Conservation (phyloP, 2,797 vertebrate genomes). For the Poeciliopsis infans region DNA sequence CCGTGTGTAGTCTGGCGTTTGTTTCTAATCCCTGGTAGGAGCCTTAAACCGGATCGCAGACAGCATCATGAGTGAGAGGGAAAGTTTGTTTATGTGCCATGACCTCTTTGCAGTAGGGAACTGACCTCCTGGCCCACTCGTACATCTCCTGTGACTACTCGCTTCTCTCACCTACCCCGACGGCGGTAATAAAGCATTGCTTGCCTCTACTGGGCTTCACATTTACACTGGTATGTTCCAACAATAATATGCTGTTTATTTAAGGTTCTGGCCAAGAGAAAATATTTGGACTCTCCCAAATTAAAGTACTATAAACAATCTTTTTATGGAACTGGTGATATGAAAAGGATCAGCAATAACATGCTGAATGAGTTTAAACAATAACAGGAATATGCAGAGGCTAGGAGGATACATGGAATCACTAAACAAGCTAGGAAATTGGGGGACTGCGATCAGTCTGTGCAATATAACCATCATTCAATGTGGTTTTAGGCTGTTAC, state of each 20-base stretch:
- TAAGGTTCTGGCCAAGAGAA: conserved; percentile 75
- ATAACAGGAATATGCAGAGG: conserved; percentile 51
- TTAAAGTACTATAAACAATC: conserved; percentile 81
- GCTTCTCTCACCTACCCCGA: conserved; percentile 48
- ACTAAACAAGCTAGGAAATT: conserved; percentile 37
- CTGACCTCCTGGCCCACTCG: conserved; percentile 54
- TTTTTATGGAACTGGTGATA: conserved; percentile 74
- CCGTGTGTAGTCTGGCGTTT: conserved; percentile 28
- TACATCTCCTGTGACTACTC: conserved; percentile 37
- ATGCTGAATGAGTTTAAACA: conserved; percentile 70
- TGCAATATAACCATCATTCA: conserved; percentile 40
- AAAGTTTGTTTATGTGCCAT: conserved; percentile 49
- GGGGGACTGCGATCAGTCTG: conserved; percentile 21
- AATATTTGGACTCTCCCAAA: conserved; percentile 84
- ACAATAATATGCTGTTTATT: conserved; percentile 82
- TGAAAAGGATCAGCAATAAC: conserved; percentile 75
- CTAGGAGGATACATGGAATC: conserved; percentile 55
- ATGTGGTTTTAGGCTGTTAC: conserved; percentile 45
- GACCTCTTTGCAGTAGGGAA: conserved; percentile 50
- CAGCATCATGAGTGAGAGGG: conserved; percentile 39
- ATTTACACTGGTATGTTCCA: conserved; percentile 56
- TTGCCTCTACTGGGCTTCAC: conserved; percentile 50
- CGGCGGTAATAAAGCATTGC: conserved; percentile 58
- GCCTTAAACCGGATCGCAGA: conserved; percentile 30
- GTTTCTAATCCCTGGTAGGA: conserved; percentile 34